Evolutionary conservation across 2,113 vertebrate genomes (phyloP).

Genomic region (Chlorodrepanis virens): DNA sequence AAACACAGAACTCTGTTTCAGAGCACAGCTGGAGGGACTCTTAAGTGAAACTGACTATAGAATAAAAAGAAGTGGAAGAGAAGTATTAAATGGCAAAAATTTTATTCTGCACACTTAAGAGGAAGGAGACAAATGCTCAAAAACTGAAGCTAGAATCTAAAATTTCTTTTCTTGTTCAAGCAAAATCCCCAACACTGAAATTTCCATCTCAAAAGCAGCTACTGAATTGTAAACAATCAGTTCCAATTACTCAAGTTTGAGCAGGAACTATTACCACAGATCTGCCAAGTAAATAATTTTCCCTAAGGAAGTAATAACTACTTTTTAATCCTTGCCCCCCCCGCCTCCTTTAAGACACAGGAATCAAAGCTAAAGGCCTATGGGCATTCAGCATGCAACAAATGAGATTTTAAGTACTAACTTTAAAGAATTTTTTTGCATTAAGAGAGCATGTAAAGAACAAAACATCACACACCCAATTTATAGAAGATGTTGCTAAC

Average conservation of each 20-base stretch:
- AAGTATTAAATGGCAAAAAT: not conserved
- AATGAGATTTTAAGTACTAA: not conserved
- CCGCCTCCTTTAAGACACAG: not conserved
- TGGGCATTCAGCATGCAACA: not conserved
- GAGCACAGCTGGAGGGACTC: not conserved
- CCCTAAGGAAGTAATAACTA: not conserved
- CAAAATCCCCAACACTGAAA: not conserved
- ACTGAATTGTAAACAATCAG: not conserved
- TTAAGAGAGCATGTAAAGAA: not conserved
- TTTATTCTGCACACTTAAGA: not conserved
- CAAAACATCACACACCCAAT: not conserved
- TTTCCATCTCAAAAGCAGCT: not conserved
- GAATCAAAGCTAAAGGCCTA: not conserved
- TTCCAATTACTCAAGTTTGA: not conserved
- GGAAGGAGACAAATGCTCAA: not conserved
- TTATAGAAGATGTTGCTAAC: not conserved
- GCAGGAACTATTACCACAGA: not conserved
- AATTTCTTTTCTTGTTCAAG: not conserved
- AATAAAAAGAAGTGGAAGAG: not conserved
- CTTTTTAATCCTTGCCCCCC: not conserved
- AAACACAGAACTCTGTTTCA: not conserved
- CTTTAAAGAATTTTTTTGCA: not conserved
- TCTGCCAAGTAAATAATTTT: not conserved
- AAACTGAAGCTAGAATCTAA: not conserved
- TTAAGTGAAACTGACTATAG: not conserved